Base-by-base conservation (phyloP, 2,888 invertebrate species). In the Cryptocheilus praepositus region DNA sequence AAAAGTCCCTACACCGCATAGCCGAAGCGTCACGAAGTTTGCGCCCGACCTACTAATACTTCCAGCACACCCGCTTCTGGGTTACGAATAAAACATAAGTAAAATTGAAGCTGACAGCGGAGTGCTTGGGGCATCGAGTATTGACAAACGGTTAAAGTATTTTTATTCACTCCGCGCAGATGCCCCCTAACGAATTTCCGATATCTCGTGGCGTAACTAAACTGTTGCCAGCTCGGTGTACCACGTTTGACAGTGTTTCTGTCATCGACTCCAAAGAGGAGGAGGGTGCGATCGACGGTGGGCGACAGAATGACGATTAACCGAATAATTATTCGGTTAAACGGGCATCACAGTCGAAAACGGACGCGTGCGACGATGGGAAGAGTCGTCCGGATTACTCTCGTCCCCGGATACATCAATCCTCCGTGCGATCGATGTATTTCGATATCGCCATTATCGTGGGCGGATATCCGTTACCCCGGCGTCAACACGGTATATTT, bases 241-340 rank as follows among this genome's bases (percentile, higher is more conserved):
- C 49, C 49, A 49, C 16, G 16, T 49, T 49, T 49, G 49, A 49
- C 49, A 16, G 49, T 18, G 49, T 13, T 49, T 18, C n/a, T n/a
- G n/a, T n/a, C n/a, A n/a, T n/a, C n/a, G n/a, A n/a, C n/a, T n/a
- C n/a, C n/a, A n/a, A n/a, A n/a, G n/a, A n/a, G n/a, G n/a, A n/a
- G n/a, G 49, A n/a, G 2, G 3, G 5, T 15, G 21, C 19, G 53
- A 22, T 2, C 7, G 25, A 22, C 21, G 13, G 15, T 53, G 19
- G 49, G 16, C 49, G 36, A 58, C 65, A 73, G 64, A 72, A 68
- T 68, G 46, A 49, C 65, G 73, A 68, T 72, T 72, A 72, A 72
- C 63, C 69, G 73, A 61, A 72, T 73, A 73, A 73, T 73, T 69
- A 73, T 69, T 68, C 68, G 67, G 62, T 68, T 72, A 73, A 64